These are phyloP conservation scores for Paralichthys olivaceus DNA, from an alignment of 2,113 vertebrate species.

Conservation along the genomic window DNA sequence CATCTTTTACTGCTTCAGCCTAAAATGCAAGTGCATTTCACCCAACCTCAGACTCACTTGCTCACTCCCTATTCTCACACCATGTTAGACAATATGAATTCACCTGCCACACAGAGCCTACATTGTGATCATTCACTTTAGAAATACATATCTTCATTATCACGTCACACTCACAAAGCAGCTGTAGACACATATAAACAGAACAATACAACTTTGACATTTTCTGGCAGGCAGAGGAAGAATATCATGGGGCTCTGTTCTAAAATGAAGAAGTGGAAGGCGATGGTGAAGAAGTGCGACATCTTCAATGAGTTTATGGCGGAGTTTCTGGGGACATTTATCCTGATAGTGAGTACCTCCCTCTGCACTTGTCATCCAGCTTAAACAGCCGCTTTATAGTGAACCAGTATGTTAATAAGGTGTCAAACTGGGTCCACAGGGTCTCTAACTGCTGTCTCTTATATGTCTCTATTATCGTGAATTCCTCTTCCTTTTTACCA, in stretches of 20 bases:
- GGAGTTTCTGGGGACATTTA: constrained; percentile 93
- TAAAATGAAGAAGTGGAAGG: constrained; percentile 74
- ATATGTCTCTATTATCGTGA: constrained; percentile 60
- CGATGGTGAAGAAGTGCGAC: constrained; percentile 88
- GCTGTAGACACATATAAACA: too few species aligned
- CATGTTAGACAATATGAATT: too few species aligned
- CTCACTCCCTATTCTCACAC: too few species aligned
- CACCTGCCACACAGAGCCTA: too few species aligned
- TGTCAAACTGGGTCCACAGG: constrained; percentile 52
- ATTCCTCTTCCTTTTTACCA: background rate
- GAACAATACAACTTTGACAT: too few species aligned
- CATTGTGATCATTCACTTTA: too few species aligned
- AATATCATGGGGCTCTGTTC: too few species aligned
- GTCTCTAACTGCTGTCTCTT: constrained; percentile 54
- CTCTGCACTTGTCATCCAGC: constrained; percentile 70
- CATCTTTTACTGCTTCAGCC: too few species aligned
- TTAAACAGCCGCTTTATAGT: constrained; percentile 66
- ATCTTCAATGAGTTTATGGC: constrained; percentile 90
- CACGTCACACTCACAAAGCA: too few species aligned
- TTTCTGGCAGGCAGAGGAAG: constrained; percentile 33
- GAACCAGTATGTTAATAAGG: constrained; percentile 62
- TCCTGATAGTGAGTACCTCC: constrained; percentile 93
- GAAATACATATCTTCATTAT: too few species aligned
- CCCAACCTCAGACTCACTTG: too few species aligned
- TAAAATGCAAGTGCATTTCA: too few species aligned